Conservation (phyloP, 2,113 vertebrate genomes). For the Aspidoscelis tigris region DNA sequence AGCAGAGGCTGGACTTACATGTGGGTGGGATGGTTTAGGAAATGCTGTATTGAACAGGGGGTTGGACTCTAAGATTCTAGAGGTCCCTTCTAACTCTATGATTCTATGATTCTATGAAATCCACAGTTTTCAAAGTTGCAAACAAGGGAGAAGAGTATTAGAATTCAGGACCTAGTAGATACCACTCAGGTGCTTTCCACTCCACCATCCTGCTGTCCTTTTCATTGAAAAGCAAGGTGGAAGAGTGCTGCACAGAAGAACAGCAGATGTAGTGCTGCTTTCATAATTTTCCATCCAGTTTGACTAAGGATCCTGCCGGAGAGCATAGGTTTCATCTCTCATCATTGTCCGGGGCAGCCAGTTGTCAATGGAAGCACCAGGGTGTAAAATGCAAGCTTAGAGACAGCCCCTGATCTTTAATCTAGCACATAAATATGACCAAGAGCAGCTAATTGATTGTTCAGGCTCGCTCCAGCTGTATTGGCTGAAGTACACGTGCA, state of each 20-base stretch:
- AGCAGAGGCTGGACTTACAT: too few species aligned
- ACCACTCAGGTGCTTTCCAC: not conserved
- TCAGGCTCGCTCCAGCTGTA: not conserved
- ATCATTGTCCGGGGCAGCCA: conserved; percentile 1
- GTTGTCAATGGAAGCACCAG: conserved; percentile 16
- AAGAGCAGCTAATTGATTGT: conserved; percentile 22
- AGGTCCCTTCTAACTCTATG: too few species aligned
- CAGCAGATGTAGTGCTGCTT: too few species aligned
- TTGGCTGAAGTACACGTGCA: conserved; percentile 14
- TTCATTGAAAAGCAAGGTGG: not conserved
- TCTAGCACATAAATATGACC: conserved; percentile 29
- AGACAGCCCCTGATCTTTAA: conserved; percentile 22
- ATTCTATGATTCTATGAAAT: too few species aligned
- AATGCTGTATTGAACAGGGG: too few species aligned
- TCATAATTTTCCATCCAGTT: not conserved
- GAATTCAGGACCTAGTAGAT: not conserved
- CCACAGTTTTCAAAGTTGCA: too few species aligned
- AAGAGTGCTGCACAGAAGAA: not conserved
- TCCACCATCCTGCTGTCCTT: not conserved
- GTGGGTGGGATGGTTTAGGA: too few species aligned
- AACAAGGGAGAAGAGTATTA: not conserved
- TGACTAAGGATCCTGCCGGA: not conserved
- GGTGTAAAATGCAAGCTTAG: conserved; percentile 21
- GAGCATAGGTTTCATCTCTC: not conserved
- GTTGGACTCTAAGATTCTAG: too few species aligned